phyloP scores from a whole-genome alignment of 2,797 vertebrate genomes.

The Mus spretus region DNA sequence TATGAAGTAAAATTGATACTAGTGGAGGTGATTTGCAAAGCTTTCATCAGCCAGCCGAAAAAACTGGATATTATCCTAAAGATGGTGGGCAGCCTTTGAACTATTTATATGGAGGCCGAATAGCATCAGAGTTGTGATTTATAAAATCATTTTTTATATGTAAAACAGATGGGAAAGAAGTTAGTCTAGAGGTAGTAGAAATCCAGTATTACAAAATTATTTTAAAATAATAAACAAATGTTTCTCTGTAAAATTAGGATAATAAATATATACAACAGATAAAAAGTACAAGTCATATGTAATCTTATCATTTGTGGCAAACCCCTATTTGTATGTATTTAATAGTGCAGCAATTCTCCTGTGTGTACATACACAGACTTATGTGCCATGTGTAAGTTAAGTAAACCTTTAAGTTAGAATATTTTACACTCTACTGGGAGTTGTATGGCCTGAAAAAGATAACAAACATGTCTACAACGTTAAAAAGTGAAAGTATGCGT shows the following conservation, averaged over 20 bases:
- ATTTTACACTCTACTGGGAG: neutral
- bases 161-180: constrained; percentile 49
- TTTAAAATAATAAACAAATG: constrained; percentile 47
- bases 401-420: constrained; percentile 11
- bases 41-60: constrained; percentile 60
- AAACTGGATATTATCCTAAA: constrained; percentile 55
- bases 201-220: neutral
- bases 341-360: constrained; percentile 18
- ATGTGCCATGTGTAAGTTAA: neutral
- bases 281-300: constrained; percentile 53
- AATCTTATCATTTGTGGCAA: constrained; percentile 54
- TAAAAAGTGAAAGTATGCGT: neutral
- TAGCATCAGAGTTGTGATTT: constrained; percentile 62
- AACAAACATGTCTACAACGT: neutral
- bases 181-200: constrained; percentile 11
- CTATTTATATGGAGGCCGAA: constrained; percentile 25
- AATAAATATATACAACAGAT: constrained; percentile 48
- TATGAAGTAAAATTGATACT: constrained; percentile 45
- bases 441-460: constrained; percentile 43
- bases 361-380: neutral
- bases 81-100: constrained; percentile 36
- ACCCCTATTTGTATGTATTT: constrained; percentile 25
- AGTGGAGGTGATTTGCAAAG: constrained; percentile 57
- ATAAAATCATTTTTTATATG: constrained; percentile 60
- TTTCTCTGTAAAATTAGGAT: constrained; percentile 25